Evolutionary conservation across 1,140 invertebrate species (phyloP).

Genomic region (Drosophila prosaltans): DNA sequence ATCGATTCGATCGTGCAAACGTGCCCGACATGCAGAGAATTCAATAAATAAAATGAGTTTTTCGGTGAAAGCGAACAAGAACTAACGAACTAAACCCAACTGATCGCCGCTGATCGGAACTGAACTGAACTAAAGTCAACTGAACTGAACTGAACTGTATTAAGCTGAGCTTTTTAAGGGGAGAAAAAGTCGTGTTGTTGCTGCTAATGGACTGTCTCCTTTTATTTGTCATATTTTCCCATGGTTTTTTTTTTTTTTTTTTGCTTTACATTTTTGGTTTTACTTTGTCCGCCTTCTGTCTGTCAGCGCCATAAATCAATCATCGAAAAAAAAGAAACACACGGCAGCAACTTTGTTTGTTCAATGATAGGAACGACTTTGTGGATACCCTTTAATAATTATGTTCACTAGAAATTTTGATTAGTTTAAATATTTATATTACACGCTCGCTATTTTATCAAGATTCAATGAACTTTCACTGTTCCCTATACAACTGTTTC

Average conservation of each 20-base stretch:
- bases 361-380: conserved; percentile 11
- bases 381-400: background rate
- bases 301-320: conserved; percentile 42
- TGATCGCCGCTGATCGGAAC: background rate
- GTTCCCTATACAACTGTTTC: too few species aligned
- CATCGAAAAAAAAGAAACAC: conserved; percentile 16
- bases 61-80: conserved; percentile 77
- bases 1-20: conserved; percentile 64
- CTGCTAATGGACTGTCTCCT: conserved; percentile 53
- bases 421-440: too few species aligned
- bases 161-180: background rate
- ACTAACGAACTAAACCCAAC: background rate
- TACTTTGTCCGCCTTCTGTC: conserved; percentile 29
- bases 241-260: conserved; percentile 25
- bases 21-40: conserved; percentile 76
- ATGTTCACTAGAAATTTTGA: too few species aligned
- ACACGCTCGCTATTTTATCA: too few species aligned
- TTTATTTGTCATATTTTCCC: conserved; percentile 31
- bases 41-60: conserved; percentile 75
- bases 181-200: conserved; percentile 60
- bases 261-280: background rate
- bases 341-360: background rate
- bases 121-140: background rate
- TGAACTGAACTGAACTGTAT: background rate
- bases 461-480: too few species aligned